Base-by-base conservation (phyloP, 2,888 invertebrate genomes). In the Agriopis leucophaearia region DNA sequence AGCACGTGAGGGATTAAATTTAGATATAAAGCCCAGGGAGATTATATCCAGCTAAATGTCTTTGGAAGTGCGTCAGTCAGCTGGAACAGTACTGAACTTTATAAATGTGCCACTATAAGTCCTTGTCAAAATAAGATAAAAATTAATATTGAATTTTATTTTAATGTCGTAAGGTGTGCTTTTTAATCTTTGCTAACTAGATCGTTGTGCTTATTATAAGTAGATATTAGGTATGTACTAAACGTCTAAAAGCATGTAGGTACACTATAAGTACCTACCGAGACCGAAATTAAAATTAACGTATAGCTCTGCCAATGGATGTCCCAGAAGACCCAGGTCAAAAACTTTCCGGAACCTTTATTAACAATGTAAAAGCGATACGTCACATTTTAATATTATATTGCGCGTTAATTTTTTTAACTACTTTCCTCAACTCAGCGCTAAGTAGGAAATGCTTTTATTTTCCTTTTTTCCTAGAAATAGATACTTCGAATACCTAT, bases 1-100 rank as follows among this genome's bases (percentile, higher is more conserved):
- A 64, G 72, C 84, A 83, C 82, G 84, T 83, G 82, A 79, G 77
- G 68, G 73, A 83, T 82, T 86, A 83, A 86, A 85, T 84, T 83
- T 81, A 80, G 80, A 69, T 40, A 60, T 72, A 71, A 70, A 72
- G 67, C 66, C 61, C 62, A 56, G 44, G 16, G 44, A 61, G 54
- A 76, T 75, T 76, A 71, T 73, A 70, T 73, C 73, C 76, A 76
- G 77, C 70, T 72, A 72, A 80, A 81, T 76, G 70, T 73, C 72
- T 73, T 70, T 71, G 71, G 70, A 75, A 79, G 77, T 86, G 83
- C 84, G 85, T 85, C 85, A 85, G 59, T 59, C 68, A 71, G 55
- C 61, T 74, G 59, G 58, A 62, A 64, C 61, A 36, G 50, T 40
- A 55, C 42, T 58, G 48, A 48, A 54, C 44, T 62, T 58, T 67